A percentile compares a stretch with the other conserved stretches of the same genome.
Evolutionary conservation across 1,140 invertebrate genomes (phyloP).

Genomic region (Cyphomyrmex costatus): DNA sequence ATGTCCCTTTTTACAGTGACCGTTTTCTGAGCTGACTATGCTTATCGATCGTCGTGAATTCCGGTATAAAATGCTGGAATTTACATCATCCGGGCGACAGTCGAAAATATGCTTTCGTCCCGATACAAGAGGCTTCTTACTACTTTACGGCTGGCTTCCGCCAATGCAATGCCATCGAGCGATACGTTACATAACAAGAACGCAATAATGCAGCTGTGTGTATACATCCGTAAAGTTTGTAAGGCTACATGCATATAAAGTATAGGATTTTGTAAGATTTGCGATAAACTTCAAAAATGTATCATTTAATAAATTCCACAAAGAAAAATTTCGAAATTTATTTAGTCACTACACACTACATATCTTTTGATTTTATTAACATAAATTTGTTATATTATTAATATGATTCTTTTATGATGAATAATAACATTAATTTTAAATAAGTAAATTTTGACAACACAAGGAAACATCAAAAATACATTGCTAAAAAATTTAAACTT

Average conservation of each 20-base stretch:
- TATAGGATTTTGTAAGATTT: slow-evolving; percentile 27
- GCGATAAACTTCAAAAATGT: background rate
- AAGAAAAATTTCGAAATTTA: slow-evolving; percentile 1
- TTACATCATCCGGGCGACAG: slow-evolving; percentile 31
- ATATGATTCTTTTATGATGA: background rate
- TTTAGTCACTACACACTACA: background rate
- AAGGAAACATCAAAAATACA: slow-evolving; percentile 1
- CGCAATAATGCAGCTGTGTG: background rate
- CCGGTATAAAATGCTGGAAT: slow-evolving; percentile 45
- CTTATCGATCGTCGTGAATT: slow-evolving; percentile 49
- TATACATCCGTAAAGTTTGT: background rate
- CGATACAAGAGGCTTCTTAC: slow-evolving; percentile 33
- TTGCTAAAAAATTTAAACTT: slow-evolving; percentile 21
- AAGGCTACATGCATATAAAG: slow-evolving; percentile 1
- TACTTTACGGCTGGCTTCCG: slow-evolving; percentile 35
- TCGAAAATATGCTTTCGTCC: slow-evolving; percentile 20
- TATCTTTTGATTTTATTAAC: background rate
- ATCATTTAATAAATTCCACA: slow-evolving; percentile 9
- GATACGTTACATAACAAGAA: slow-evolving; percentile 50
- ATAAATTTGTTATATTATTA: slow-evolving; percentile 3
- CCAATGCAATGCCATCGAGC: slow-evolving; percentile 4
- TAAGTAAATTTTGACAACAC: background rate
- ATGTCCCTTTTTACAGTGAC: background rate
- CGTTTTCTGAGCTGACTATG: slow-evolving; percentile 16
- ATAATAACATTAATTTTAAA: background rate